These are phyloP conservation scores for Erethizon dorsatum DNA, from an alignment of 2,797 vertebrate species.

Conservation along the genomic window DNA sequence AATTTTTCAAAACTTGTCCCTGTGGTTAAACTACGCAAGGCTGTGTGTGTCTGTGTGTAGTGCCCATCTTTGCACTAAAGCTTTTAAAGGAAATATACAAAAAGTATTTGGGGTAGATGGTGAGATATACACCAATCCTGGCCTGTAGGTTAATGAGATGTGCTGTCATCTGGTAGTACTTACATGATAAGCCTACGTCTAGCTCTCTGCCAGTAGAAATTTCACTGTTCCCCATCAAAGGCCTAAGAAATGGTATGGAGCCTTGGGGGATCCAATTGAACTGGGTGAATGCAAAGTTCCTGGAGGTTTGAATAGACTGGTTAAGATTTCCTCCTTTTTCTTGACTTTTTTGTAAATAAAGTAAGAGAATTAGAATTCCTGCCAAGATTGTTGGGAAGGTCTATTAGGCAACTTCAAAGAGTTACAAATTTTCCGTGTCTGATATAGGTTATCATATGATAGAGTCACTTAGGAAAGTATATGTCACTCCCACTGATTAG, in stretches of 20 bases:
- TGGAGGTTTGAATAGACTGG: neutral
- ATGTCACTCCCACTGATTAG: neutral
- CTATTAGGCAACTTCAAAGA: neutral
- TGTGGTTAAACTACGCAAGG: neutral
- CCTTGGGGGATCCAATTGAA: neutral
- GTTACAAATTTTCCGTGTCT: neutral
- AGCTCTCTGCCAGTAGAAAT: neutral
- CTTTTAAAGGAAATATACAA: slow-evolving; percentile 1
- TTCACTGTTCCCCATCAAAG: neutral
- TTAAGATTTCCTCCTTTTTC: neutral
- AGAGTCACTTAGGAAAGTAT: neutral
- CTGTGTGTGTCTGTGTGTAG: neutral
- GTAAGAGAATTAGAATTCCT: neutral
- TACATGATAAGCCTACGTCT: neutral
- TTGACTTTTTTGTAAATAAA: neutral
- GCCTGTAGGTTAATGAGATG: neutral
- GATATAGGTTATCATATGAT: neutral
- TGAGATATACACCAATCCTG: neutral
- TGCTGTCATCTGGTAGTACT: neutral
- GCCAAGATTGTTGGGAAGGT: neutral
- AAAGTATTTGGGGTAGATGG: neutral
- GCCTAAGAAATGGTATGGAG: neutral
- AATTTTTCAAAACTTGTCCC: neutral
- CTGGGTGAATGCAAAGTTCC: neutral
- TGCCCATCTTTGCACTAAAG: neutral